phyloP scores from a whole-genome alignment of 35 echinoderm and acorn worm genomes.

The Hemicentrotus pulcherrimus region DNA sequence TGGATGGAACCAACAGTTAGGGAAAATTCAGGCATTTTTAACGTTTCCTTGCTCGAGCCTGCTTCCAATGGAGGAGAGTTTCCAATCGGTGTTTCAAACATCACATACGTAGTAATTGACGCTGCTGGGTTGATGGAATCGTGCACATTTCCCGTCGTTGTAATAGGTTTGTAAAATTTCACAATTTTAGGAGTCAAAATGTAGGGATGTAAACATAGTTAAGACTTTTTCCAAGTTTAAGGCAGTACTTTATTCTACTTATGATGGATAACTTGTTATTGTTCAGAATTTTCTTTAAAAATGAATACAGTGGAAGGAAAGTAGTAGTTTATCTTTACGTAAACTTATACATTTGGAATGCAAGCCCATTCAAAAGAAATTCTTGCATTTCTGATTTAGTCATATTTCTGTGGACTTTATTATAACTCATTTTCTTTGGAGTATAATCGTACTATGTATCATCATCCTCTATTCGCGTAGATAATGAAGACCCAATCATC shows the following conservation, averaged over 20 bases:
- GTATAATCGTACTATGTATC: not conserved
- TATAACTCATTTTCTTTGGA: not conserved
- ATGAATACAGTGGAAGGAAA: not conserved
- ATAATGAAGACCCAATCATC: constrained; percentile 3
- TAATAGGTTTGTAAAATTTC: not conserved
- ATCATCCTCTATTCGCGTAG: not conserved
- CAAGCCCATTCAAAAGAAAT: not conserved
- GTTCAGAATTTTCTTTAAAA: too few relatives aligned
- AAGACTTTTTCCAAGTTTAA: too few relatives aligned
- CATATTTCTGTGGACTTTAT: not conserved
- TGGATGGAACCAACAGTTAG: constrained; percentile 10
- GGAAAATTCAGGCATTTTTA: not conserved
- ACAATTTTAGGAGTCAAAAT: not conserved
- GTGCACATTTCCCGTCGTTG: not conserved
- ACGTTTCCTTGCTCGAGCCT: not conserved
- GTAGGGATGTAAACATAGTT: not conserved
- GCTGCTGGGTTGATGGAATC: not conserved
- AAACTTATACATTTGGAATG: not conserved
- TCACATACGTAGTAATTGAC: not conserved
- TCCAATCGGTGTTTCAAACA: not conserved
- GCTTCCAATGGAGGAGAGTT: not conserved
- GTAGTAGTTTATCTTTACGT: not conserved
- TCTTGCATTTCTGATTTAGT: not conserved
- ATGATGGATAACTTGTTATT: too few relatives aligned
- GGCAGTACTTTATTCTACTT: too few relatives aligned